Evolutionary conservation across 2,797 vertebrate species (phyloP).

Genomic region (Eleutherodactylus coqui): DNA sequence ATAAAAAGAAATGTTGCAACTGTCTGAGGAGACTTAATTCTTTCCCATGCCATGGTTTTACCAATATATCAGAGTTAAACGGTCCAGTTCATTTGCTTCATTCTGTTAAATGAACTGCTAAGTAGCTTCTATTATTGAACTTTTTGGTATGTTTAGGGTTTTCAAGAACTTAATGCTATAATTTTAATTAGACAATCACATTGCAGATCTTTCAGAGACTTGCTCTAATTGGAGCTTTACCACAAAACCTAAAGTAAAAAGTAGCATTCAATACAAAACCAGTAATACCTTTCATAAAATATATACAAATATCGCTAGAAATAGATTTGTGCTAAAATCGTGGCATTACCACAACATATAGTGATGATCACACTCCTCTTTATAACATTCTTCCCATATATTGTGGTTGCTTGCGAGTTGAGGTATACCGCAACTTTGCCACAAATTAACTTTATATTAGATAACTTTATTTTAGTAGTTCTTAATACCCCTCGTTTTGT

Average conservation of each 20-base stretch:
- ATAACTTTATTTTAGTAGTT: no score
- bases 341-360: background rate
- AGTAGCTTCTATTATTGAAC: no score
- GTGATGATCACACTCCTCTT: no score
- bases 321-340: background rate
- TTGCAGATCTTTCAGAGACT: background rate
- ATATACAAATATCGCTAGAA: background rate
- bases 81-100: background rate
- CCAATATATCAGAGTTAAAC: background rate
- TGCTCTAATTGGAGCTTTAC: background rate
- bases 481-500: background rate
- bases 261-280: background rate
- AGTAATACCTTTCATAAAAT: background rate
- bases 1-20: background rate
- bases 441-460: no score
- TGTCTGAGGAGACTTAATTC: background rate
- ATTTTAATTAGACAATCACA: background rate
- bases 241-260: background rate
- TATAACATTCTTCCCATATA: no score
- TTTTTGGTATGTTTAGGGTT: no score
- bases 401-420: no score
- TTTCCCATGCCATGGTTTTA: background rate
- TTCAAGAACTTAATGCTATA: no score
- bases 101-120: background rate
- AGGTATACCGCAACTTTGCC: no score